Evolutionary conservation across 2,888 invertebrate species (phyloP), one percentile per base, ranked within the genome.

Genomic region (Andrena bucephala): DNA sequence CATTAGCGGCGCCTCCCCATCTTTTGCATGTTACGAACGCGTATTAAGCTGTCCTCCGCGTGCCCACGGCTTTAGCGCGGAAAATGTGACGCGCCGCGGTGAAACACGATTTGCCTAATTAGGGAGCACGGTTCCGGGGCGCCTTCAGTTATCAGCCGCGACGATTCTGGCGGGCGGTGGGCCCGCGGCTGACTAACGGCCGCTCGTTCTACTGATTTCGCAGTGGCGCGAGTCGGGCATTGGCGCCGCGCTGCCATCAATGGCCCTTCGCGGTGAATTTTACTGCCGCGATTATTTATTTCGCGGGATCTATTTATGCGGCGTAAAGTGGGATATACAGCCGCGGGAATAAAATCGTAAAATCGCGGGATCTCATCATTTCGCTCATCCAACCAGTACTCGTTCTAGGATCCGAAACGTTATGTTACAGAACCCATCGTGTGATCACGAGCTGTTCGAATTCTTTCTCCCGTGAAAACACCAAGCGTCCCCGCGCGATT

Each of bases 1-100:
- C 89, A 84, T 88, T 88, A 88, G 84, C 71, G 66, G 80, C 77
- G 42, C 42, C 42, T 42, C 42, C 79, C 80, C 83, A 78, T 86
- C 85, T 88, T 88, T 80, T 78, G 76, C 76, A 80, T 81, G 77
- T 82, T 83, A 81, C 77, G 59, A 75, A 77, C 83, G 85, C 70
- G 80, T 80, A 80, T 86, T 85, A 80, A 86, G 73, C 79, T 60
- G 70, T 80, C 71, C 77, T 31, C 67, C 62, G 8, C 52, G 63
- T 57, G 67, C 50, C 59, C 52, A 62, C 67, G 66, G 20, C 66
- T 81, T 62, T 74, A 59, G 36, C 42, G 27, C 60, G 63, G 83
- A 72, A 83, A 83, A 84, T 70, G 74, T 59, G 72, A 62, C 83
- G 36, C 79, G 24, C 50, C 42, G 50, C 36, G 59, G 52, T 20